These are phyloP conservation scores for Drosophila sturtevanti DNA, from an alignment of 1,140 invertebrate genomes.

Conservation along the genomic window DNA sequence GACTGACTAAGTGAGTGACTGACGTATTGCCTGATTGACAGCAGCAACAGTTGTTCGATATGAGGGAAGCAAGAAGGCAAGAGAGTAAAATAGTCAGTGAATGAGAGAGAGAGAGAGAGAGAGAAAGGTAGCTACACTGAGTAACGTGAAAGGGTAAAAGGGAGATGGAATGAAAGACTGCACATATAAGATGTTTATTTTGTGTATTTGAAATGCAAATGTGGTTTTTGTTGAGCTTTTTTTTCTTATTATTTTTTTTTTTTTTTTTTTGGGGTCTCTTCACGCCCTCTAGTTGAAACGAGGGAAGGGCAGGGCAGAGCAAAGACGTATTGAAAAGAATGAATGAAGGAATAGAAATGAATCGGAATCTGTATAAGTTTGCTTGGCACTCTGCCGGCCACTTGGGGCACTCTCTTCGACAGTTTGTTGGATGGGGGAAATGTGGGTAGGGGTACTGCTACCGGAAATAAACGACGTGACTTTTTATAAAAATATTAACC, in stretches of 20 bases:
- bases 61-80: not conserved
- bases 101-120: not conserved
- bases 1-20: constrained; percentile 35
- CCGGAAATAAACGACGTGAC: constrained; percentile 82
- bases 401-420: constrained; percentile 1
- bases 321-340: constrained; percentile 38
- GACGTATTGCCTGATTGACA: constrained; percentile 78
- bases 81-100: too few species aligned
- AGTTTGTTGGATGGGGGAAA: too few species aligned
- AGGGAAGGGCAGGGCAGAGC: constrained; percentile 33
- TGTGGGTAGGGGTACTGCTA: not conserved
- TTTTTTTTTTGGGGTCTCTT: constrained; percentile 26
- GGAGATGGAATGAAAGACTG: constrained; percentile 34
- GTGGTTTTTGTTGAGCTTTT: constrained; percentile 18
- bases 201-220: constrained; percentile 74
- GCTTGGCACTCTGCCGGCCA: constrained; percentile 68
- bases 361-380: constrained; percentile 72
- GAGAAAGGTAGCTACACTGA: not conserved
- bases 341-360: constrained; percentile 59
- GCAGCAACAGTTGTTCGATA: constrained; percentile 39
- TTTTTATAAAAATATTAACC: constrained; percentile 74
- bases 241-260: constrained; percentile 16
- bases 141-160: not conserved
- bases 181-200: constrained; percentile 77
- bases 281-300: not conserved